phyloP scores from a whole-genome alignment of 30 jellyfish, hydroid and myxozoan species.

The Chrysaora quinquecirrha region DNA sequence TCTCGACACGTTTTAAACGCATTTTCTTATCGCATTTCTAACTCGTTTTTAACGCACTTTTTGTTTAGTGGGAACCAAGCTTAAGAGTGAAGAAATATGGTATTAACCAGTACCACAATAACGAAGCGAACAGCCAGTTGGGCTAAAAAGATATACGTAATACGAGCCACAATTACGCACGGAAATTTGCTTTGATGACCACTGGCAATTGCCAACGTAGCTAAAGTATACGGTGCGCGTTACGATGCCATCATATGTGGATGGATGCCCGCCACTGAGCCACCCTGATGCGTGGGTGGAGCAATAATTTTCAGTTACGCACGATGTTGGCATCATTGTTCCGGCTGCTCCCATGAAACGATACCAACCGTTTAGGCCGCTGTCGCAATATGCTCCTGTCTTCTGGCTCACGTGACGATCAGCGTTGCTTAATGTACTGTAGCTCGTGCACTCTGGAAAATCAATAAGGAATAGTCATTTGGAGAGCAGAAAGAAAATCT shows the following conservation, averaged over 20 bases:
- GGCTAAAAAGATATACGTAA: not conserved
- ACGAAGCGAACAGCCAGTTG: not conserved
- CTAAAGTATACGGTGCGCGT: not conserved
- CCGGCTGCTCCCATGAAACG: constrained; percentile 3
- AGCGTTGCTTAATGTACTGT: not conserved
- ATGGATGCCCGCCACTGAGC: not conserved
- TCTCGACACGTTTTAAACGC: too few species aligned
- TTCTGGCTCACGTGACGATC: not conserved
- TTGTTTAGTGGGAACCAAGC: too few species aligned
- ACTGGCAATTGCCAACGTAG: not conserved
- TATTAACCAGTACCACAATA: not conserved
- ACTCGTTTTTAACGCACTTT: too few species aligned
- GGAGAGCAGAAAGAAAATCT: too few species aligned
- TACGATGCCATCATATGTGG: not conserved
- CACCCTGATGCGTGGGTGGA: not conserved
- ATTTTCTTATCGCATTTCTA: too few species aligned
- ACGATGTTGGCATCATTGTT: constrained; percentile 3
- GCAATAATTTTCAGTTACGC: not conserved
- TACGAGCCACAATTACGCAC: not conserved
- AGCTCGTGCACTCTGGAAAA: not conserved
- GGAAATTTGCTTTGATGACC: not conserved
- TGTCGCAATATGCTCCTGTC: not conserved
- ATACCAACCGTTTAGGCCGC: not conserved
- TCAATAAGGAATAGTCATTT: too few species aligned
- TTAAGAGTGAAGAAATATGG: too few species aligned